Conservation (phyloP, 2,888 invertebrate species). For the Oligia strigilis region DNA sequence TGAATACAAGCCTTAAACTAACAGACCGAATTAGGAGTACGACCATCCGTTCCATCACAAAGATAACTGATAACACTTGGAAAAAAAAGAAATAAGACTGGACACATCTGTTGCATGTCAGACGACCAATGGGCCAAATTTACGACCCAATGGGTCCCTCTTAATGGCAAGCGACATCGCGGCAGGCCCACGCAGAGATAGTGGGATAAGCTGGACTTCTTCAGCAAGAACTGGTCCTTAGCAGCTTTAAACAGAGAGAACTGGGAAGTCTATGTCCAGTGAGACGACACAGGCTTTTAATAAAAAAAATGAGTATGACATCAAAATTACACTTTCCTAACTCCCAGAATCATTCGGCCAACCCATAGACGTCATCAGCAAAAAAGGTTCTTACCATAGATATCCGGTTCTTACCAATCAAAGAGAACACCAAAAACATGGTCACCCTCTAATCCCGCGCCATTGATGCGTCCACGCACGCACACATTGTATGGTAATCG, state of each 20-base stretch:
- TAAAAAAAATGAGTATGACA: no score
- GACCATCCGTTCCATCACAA: no score
- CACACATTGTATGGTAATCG: conserved; percentile 89
- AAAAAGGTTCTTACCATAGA: neutral
- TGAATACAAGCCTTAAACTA: no score
- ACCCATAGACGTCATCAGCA: neutral
- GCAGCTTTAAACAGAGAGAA: neutral
- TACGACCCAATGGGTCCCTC: neutral
- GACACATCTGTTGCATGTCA: neutral
- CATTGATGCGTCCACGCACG: conserved; percentile 83
- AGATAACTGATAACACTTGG: no score
- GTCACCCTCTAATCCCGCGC: conserved; percentile 61
- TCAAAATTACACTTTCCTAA: neutral
- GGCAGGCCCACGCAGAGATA: neutral
- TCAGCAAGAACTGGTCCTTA: no score
- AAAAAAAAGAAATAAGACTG: neutral
- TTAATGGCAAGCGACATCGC: neutral
- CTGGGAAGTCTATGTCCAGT: no score
- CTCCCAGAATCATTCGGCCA: neutral
- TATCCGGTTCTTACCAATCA: neutral
- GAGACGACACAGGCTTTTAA: no score
- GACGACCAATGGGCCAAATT: neutral
- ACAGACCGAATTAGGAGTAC: no score
- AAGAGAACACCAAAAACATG: conserved; percentile 22
- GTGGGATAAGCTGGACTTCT: neutral